Evolutionary conservation across 2,888 invertebrate genomes (phyloP), one percentile per base, ranked within the genome.

Genomic region (Macrosiphum euphorbiae): DNA sequence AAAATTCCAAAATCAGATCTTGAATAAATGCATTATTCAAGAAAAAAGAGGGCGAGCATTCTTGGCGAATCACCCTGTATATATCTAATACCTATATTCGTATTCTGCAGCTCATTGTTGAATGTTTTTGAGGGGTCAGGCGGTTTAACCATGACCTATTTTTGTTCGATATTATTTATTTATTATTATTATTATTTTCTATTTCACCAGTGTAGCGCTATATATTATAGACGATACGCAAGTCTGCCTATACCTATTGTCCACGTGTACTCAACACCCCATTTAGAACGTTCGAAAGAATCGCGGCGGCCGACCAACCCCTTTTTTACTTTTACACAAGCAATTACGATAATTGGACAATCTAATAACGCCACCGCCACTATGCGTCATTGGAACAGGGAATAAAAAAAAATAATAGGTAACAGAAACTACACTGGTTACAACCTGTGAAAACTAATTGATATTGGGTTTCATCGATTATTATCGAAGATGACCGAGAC

Each of bases 341-440:
- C 88, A 88, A 88, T 88, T 88, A 58, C 88, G 88, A 55, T 88
- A 88, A 88, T 88, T 88, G 88, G 88, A 88, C 55, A 88, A 88
- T 88, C 50, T 35, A 88, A 52, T 88, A 52, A 52, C 35, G 35
- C 52, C 35, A 35, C 35, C 35, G 7, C n/a, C 35, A 35, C 35
- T 35, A 78, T 78, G 35, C 78, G 78, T 78, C 35, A 78, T 78
- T 11, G 78, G 78, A 78, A 78, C 78, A 35, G 35, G 20, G 35
- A 35, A 78, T 8, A 78, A 78, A 35, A 35, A 78, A 78, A n/a
- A 78, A 78, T 78, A 35, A 78, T 35, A 35, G 78, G 78, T 20
- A 35, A 35, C 78, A 8, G 20, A 78, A 35, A 78, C 20, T 20
- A 20, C 8, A 35, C 20, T 78, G 35, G 78, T 35, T 35, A n/a